A percentile compares a stretch with the other conserved stretches of the same genome.
phyloP scores from a whole-genome alignment of 1,140 invertebrate species.

The Lamellibrachia luymesi region DNA sequence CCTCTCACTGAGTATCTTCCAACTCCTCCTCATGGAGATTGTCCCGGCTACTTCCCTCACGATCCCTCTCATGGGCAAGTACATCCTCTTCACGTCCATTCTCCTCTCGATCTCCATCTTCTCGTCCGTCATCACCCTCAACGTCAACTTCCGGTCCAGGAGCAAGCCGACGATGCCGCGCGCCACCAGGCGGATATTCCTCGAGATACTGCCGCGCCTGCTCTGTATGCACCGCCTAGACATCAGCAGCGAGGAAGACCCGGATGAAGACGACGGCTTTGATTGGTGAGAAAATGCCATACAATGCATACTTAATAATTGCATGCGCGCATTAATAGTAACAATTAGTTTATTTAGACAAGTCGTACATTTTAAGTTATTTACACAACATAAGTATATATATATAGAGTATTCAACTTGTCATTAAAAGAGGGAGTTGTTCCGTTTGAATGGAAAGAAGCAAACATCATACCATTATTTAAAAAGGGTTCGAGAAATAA shows the following conservation, averaged over 20 bases:
- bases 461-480: background rate
- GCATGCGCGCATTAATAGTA: too few species aligned
- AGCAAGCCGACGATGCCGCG: background rate
- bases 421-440: too few species aligned
- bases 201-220: background rate
- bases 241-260: background rate
- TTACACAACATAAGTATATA: too few species aligned
- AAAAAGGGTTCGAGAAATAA: background rate
- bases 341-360: too few species aligned
- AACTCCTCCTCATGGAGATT: constrained; percentile 91
- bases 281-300: background rate
- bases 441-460: too few species aligned
- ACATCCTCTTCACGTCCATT: constrained; percentile 96
- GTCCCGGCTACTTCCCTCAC: constrained; percentile 96
- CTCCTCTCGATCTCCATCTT: constrained; percentile 93
- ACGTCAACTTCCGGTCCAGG: constrained; percentile 78
- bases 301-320: too few species aligned
- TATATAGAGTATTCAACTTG: too few species aligned
- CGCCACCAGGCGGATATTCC: constrained; percentile 3
- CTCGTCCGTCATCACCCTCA: constrained; percentile 91
- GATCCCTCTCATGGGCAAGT: constrained; percentile 92
- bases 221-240: constrained; percentile 8
- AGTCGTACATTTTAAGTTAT: too few species aligned
- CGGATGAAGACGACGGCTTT: background rate
- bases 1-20: constrained; percentile 69